Conservation (phyloP, 2,797 vertebrate genomes). For the Rhinatrema bivittatum region DNA sequence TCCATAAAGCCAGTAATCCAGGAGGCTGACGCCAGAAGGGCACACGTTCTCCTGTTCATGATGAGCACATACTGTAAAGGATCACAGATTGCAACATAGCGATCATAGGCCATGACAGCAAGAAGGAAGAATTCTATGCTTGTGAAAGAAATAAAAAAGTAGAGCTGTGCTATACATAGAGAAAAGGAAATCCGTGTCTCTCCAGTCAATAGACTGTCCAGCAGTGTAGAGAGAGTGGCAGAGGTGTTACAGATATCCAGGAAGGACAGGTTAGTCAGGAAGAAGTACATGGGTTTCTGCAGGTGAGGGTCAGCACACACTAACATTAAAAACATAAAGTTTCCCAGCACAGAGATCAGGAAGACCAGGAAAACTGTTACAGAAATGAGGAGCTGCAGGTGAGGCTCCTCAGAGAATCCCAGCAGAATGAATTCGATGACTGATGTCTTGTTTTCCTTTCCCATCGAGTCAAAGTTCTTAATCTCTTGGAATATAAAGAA, state of each 20-base stretch:
- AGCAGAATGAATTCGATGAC: conserved; percentile 3
- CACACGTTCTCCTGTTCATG: conserved; percentile 23
- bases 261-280: conserved; percentile 10
- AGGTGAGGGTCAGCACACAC: background rate
- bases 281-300: conserved; percentile 14
- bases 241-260: background rate
- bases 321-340: conserved; percentile 7
- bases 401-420: conserved; percentile 5
- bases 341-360: background rate
- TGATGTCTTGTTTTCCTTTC: background rate
- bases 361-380: background rate
- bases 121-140: conserved; percentile 25
- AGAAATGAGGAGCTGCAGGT: conserved; percentile 1
- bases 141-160: conserved; percentile 32
- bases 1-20: conserved; percentile 35
- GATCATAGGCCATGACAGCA: conserved; percentile 37
- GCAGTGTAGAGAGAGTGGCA: conserved; percentile 7
- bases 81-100: conserved; percentile 21
- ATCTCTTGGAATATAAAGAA: background rate
- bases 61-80: conserved; percentile 22
- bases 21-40: conserved; percentile 14
- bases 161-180: conserved; percentile 16
- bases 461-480: background rate
- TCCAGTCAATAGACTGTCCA: conserved; percentile 2
- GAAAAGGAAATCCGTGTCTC: conserved; percentile 14